These are phyloP conservation scores for Zalophus californianus DNA, from an alignment of 2,797 vertebrate genomes.

Conservation along the genomic window DNA sequence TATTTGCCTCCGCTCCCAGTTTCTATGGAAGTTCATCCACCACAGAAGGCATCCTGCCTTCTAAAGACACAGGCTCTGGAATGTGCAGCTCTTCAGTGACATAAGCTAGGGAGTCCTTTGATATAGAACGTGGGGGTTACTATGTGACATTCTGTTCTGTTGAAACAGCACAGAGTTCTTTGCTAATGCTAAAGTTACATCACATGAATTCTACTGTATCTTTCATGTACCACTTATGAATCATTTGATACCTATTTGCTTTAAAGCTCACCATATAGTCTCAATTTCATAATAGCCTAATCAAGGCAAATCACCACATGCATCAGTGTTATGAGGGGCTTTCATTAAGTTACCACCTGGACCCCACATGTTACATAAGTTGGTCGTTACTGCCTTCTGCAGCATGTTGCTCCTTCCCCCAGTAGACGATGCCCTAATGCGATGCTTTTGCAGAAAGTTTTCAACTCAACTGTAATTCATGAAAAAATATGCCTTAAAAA, in stretches of 20 bases:
- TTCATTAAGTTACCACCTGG: conserved; percentile 28
- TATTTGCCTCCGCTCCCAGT: neutral
- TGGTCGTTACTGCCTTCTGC: neutral
- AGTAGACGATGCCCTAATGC: neutral
- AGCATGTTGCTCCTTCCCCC: neutral
- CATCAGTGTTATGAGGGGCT: neutral
- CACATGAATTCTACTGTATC: neutral
- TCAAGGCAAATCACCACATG: neutral
- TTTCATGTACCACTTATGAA: conserved; percentile 6
- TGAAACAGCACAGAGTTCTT: neutral
- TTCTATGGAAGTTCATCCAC: neutral
- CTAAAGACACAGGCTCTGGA: neutral
- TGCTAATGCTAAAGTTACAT: neutral
- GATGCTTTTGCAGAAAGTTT: neutral
- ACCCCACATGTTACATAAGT: neutral
- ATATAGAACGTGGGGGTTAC: neutral
- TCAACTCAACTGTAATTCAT: neutral
- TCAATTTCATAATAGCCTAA: conserved; percentile 58
- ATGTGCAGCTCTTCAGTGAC: neutral
- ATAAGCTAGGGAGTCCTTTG: neutral
- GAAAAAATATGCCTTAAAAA: conserved; percentile 17
- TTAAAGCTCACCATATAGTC: conserved; percentile 1
- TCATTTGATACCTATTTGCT: conserved; percentile 48
- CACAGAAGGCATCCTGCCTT: neutral
- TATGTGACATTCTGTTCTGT: neutral